Percentiles rank a stretch among this genome's conserved stretches.
These are phyloP conservation scores for Dendrolimus punctatus DNA, from an alignment of 1,140 invertebrate genomes.

Conservation along the genomic window DNA sequence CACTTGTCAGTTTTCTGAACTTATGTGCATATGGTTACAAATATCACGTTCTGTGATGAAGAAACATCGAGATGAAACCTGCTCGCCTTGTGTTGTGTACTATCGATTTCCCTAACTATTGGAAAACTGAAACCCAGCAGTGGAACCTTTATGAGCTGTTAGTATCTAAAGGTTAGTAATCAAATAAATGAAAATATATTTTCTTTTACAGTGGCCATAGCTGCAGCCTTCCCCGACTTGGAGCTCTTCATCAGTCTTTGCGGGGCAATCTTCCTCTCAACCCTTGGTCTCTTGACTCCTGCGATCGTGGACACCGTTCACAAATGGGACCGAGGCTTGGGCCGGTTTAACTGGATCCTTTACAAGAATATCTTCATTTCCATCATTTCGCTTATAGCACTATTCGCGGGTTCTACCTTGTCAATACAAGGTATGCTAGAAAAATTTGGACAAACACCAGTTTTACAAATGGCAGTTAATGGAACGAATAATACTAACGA, in stretches of 20 bases:
- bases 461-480: constrained; percentile 20
- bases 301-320: constrained; percentile 87
- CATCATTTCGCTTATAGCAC: constrained; percentile 75
- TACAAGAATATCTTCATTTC: constrained; percentile 78
- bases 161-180: not conserved
- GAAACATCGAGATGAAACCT: too few species aligned
- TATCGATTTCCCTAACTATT: too few species aligned
- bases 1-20: too few species aligned
- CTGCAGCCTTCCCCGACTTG: constrained; percentile 84
- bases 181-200: constrained; percentile 2
- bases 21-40: too few species aligned
- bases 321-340: constrained; percentile 76
- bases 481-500: constrained; percentile 16
- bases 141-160: too few species aligned
- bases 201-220: constrained; percentile 78
- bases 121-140: too few species aligned
- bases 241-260: constrained; percentile 91
- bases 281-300: constrained; percentile 88
- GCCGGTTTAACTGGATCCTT: constrained; percentile 76
- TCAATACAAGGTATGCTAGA: constrained; percentile 74
- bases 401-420: constrained; percentile 78
- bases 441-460: constrained; percentile 23
- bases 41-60: too few species aligned
- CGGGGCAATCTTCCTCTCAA: constrained; percentile 89
- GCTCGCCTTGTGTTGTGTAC: too few species aligned